Conservation (phyloP, 2,113 vertebrate genomes). For the Hyla sarda region DNA sequence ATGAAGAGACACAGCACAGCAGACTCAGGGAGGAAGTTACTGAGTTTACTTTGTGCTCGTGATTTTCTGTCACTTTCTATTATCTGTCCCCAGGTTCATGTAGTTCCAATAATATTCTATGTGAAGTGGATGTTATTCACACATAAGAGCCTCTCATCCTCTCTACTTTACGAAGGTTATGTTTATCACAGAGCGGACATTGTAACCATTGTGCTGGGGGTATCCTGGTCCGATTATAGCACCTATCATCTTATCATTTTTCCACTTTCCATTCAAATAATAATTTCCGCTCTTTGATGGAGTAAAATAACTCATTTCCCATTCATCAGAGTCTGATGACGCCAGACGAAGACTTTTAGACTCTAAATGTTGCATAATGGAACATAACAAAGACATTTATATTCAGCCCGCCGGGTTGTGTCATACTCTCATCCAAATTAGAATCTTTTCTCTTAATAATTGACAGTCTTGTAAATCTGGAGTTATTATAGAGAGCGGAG, state of each 20-base stretch:
- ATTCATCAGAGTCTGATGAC: constrained; percentile 15
- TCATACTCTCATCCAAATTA: constrained; percentile 14
- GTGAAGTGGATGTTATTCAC: constrained; percentile 1
- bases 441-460: neutral
- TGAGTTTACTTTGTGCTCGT: no score
- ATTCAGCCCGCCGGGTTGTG: neutral
- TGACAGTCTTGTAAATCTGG: neutral
- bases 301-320: neutral
- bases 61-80: no score
- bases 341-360: neutral
- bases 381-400: constrained; percentile 7
- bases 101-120: neutral
- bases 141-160: neutral
- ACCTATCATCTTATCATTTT: neutral
- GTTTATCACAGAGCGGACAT: neutral
- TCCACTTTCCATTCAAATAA: neutral
- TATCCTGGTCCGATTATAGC: neutral
- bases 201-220: neutral
- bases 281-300: neutral
- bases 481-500: neutral
- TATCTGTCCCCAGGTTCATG: neutral
- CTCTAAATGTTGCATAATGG: constrained; percentile 11
- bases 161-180: neutral
- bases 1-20: no score
- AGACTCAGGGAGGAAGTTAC: no score